Evolutionary conservation across 2,113 vertebrate species (phyloP).

Genomic region (Hippocampus guttulatus): DNA sequence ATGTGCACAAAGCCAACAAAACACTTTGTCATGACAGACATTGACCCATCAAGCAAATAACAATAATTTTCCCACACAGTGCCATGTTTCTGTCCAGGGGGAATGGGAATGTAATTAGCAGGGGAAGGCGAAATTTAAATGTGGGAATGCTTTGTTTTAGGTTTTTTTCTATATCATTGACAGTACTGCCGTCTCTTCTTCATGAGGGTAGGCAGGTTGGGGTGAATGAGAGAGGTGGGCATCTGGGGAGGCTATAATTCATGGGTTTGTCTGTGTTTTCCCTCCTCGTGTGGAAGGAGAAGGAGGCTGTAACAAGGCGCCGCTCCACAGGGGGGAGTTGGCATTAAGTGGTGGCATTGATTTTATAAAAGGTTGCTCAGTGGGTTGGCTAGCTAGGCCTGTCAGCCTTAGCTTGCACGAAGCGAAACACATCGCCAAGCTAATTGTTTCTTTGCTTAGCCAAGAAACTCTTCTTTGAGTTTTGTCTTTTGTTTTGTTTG

Average conservation of each 20-base stretch:
- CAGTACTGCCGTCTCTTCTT: slow-evolving; percentile 41
- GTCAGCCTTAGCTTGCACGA: slow-evolving; percentile 56
- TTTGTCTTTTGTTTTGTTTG: background rate
- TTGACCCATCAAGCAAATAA: slow-evolving; percentile 34
- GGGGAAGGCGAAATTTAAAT: slow-evolving; percentile 46
- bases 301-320: slow-evolving; percentile 51
- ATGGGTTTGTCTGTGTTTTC: slow-evolving; percentile 69
- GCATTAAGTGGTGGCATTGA: slow-evolving; percentile 71
- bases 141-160: background rate
- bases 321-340: slow-evolving; percentile 54
- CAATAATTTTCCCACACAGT: slow-evolving; percentile 32
- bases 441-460: slow-evolving; percentile 54
- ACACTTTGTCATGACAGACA: slow-evolving; percentile 32
- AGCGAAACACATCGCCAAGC: slow-evolving; percentile 43
- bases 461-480: slow-evolving; percentile 8
- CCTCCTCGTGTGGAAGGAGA: slow-evolving; percentile 30
- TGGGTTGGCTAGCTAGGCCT: slow-evolving; percentile 63
- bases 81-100: slow-evolving; percentile 18
- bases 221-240: slow-evolving; percentile 37
- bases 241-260: slow-evolving; percentile 56
- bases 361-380: slow-evolving; percentile 72
- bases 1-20: slow-evolving; percentile 24
- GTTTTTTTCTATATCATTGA: slow-evolving; percentile 28
- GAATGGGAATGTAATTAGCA: slow-evolving; percentile 50
- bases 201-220: slow-evolving; percentile 32